A percentile compares a stretch with the other conserved stretches of the same genome.
These are phyloP conservation scores for Leucoma salicis DNA, from an alignment of 2,888 invertebrate genomes.

Conservation along the genomic window DNA sequence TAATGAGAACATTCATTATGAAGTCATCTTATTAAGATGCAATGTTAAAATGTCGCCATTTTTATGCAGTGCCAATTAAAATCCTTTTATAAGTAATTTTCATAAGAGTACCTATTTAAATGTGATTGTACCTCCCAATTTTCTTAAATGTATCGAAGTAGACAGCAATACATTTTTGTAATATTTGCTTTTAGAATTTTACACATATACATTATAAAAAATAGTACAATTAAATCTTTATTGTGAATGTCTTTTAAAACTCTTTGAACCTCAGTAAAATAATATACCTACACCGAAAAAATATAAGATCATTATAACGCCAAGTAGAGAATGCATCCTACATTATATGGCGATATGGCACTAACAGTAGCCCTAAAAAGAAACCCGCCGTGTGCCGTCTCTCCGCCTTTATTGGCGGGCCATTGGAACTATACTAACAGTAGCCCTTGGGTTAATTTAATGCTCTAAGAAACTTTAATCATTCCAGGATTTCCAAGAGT, in stretches of 20 bases:
- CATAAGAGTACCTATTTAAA: slow-evolving; percentile 22
- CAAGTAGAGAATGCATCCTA: too few species aligned
- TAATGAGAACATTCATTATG: slow-evolving; percentile 18
- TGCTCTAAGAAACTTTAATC: too few species aligned
- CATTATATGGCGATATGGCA: too few species aligned
- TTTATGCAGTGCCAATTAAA: slow-evolving; percentile 51
- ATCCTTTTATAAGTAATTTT: slow-evolving; percentile 45
- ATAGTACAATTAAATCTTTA: slow-evolving; percentile 6
- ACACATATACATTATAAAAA: slow-evolving; percentile 19
- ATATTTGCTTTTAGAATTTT: slow-evolving; percentile 30
- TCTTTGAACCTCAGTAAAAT: too few species aligned
- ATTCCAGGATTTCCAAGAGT: slow-evolving; percentile 5
- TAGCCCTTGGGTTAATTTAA: too few species aligned
- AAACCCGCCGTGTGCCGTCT: too few species aligned
- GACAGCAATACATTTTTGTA: slow-evolving; percentile 17
- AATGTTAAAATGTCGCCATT: slow-evolving; percentile 9
- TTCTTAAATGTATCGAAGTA: slow-evolving; percentile 26
- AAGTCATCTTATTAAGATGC: slow-evolving; percentile 31
- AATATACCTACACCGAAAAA: too few species aligned
- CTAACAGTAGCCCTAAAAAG: too few species aligned
- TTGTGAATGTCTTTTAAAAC: slow-evolving; percentile 6
- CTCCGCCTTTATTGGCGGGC: too few species aligned
- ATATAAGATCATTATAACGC: too few species aligned
- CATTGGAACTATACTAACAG: too few species aligned
- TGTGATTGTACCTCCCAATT: slow-evolving; percentile 19